Base-by-base conservation (phyloP, 2,888 invertebrate genomes). In the Willowsia nigromaculata region DNA sequence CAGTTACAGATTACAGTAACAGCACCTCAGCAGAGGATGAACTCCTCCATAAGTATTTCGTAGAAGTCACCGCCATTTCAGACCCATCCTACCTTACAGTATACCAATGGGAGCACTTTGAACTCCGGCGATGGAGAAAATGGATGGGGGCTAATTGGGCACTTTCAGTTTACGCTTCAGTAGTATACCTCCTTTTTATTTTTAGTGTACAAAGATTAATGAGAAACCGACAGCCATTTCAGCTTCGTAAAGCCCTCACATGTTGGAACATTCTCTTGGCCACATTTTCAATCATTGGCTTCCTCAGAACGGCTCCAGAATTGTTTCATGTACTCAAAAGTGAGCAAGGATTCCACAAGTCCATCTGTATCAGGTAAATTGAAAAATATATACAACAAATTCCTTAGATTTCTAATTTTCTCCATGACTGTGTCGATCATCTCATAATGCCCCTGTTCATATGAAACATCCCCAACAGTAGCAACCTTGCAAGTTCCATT, bases 111-210 rank as follows among this genome's bases (percentile, higher is more conserved):
- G 92, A 92, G 82, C 91, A 92, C 53, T 92, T 92, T 78, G 91
- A 92, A 78, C 88, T 92, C 65, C 90, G 91, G 18, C 71, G 90
- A 86, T 92, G 92, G 93, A 96, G 97, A 94, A 96, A 96, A 94
- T 99, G 99, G 98, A 99, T 99, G 98, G 96, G 96, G 92, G 96
- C 97, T 93, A 97, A 99, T 94, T 99, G 99, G 99, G 97, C 97
- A 88, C 96, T 97, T 94, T 97, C 97, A 85, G 97, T 98, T 94
- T 97, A 98, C 93, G 97, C 96, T 94, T 96, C 97, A 91, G 97
- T 97, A 92, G 95, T 97, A 92, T 99, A 99, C 94, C 97, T 99
- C 96, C 95, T 98, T 91, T 95, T 98, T 91, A 98, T 99, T 93
- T 99, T 98, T 94, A 97, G 97, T 92, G 98, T 98, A 81, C 98